Percentiles rank a stretch among this genome's conserved stretches.
Conservation (phyloP, 2,888 invertebrate genomes). For the Drosophila demipolita region DNA sequence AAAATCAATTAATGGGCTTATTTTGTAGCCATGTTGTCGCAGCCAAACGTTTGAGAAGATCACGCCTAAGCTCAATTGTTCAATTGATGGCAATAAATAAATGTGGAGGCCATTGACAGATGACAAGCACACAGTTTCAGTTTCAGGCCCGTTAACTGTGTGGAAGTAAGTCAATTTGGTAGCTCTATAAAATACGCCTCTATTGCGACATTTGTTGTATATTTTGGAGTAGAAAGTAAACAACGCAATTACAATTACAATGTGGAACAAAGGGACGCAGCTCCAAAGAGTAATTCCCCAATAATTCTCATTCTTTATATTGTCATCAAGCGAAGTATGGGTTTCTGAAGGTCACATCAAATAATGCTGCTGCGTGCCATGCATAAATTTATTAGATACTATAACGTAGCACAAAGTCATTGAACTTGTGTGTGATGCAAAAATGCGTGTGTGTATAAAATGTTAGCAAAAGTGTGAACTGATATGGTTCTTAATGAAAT, state of each 20-base stretch:
- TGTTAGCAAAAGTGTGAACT: constrained; percentile 7
- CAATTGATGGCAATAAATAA: constrained; percentile 66
- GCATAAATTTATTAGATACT: constrained; percentile 52
- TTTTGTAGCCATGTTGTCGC: constrained; percentile 29
- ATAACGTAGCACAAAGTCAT: constrained; percentile 43
- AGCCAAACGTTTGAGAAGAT: constrained; percentile 30
- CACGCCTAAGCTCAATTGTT: constrained; percentile 60
- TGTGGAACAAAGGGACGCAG: constrained; percentile 38
- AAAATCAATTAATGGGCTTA: constrained; percentile 58
- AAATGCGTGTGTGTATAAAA: neutral
- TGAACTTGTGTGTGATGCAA: constrained; percentile 55
- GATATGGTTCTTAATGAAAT: constrained; percentile 2
- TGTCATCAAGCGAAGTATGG: constrained; percentile 46
- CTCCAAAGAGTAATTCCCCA: constrained; percentile 9
- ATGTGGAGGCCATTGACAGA: constrained; percentile 49
- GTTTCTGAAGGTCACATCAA: constrained; percentile 68
- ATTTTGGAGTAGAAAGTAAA: constrained; percentile 50
- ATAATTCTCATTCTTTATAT: constrained; percentile 36
- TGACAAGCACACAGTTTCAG: constrained; percentile 35
- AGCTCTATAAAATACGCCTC: constrained; percentile 49
- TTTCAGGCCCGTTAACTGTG: constrained; percentile 8
- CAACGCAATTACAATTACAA: constrained; percentile 19
- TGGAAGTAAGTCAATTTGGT: constrained; percentile 30
- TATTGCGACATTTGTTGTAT: constrained; percentile 20
- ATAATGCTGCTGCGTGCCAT: constrained; percentile 55